Evolutionary conservation across 2,113 vertebrate genomes (phyloP).

Genomic region (Tinamus guttatus): DNA sequence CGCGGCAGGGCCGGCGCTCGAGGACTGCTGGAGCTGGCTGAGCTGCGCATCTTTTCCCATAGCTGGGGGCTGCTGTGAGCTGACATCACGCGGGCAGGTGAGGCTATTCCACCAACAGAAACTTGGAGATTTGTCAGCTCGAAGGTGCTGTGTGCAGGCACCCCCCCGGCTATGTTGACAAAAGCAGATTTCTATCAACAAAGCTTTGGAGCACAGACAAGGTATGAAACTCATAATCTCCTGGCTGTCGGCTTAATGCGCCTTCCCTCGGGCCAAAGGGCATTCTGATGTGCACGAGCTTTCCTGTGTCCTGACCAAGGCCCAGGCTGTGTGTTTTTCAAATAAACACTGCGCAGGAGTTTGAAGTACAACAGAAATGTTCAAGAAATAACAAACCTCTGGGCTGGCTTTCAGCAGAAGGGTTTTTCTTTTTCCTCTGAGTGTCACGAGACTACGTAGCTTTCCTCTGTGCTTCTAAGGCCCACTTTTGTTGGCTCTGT

Average conservation of each 20-base stretch:
- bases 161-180: constrained; percentile 10
- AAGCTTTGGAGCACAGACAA: neutral
- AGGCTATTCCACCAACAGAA: constrained; percentile 50
- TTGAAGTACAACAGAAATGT: neutral
- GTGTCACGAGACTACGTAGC: neutral
- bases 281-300: neutral
- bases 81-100: constrained; percentile 16
- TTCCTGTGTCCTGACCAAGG: neutral
- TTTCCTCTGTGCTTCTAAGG: neutral
- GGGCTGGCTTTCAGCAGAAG: neutral
- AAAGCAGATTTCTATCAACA: constrained; percentile 69
- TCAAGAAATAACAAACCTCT: neutral
- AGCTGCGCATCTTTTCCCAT: neutral
- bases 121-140: constrained; percentile 42
- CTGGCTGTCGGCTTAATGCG: neutral
- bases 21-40: neutral
- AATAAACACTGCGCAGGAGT: neutral
- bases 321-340: neutral
- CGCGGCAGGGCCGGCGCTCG: neutral
- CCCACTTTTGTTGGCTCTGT: neutral
- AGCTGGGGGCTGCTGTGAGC: neutral
- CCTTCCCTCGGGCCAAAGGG: neutral
- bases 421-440: neutral
- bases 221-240: constrained; percentile 4
- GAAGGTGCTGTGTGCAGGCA: constrained; percentile 11